These are phyloP conservation scores for Trachythela sp. DNA, from an alignment of 64 coral and sea anemone genomes.

Conservation along the genomic window DNA sequence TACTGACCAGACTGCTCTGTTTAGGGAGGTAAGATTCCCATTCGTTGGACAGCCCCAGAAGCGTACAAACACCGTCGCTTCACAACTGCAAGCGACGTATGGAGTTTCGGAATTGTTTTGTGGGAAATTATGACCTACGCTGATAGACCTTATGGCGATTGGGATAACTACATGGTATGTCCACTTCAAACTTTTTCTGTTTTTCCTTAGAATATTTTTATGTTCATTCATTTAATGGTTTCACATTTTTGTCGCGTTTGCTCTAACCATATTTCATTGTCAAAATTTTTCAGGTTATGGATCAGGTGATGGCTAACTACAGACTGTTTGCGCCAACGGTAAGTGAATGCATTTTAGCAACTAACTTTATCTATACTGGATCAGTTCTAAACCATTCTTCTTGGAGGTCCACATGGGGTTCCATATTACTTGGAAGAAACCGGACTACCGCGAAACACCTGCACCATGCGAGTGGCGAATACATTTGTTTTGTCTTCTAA, in stretches of 20 bases:
- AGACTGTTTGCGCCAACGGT: not conserved
- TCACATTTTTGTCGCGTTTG: too few relatives aligned
- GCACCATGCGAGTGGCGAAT: too few relatives aligned
- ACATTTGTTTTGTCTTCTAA: too few relatives aligned
- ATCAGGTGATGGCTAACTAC: not conserved
- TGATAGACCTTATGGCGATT: slow-evolving; percentile 9
- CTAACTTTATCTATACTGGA: too few relatives aligned
- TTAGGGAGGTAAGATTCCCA: not conserved
- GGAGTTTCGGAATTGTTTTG: slow-evolving; percentile 5
- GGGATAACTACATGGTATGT: slow-evolving; percentile 14
- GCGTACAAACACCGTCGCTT: slow-evolving; percentile 3
- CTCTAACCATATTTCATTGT: too few relatives aligned
- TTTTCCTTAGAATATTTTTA: too few relatives aligned
- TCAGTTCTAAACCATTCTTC: too few relatives aligned
- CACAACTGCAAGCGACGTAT: not conserved
- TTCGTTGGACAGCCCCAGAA: slow-evolving; percentile 5
- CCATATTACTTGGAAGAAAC: too few relatives aligned
- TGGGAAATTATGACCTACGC: slow-evolving; percentile 14
- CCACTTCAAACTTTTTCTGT: not conserved
- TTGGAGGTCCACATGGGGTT: too few relatives aligned
- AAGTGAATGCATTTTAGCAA: not conserved
- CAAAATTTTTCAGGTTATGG: not conserved
- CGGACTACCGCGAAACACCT: too few relatives aligned
- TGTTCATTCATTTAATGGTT: too few relatives aligned
- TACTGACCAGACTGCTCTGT: not conserved